Evolutionary conservation across 2,113 vertebrate species (phyloP).

Genomic region (Muntiacus muntjak): DNA sequence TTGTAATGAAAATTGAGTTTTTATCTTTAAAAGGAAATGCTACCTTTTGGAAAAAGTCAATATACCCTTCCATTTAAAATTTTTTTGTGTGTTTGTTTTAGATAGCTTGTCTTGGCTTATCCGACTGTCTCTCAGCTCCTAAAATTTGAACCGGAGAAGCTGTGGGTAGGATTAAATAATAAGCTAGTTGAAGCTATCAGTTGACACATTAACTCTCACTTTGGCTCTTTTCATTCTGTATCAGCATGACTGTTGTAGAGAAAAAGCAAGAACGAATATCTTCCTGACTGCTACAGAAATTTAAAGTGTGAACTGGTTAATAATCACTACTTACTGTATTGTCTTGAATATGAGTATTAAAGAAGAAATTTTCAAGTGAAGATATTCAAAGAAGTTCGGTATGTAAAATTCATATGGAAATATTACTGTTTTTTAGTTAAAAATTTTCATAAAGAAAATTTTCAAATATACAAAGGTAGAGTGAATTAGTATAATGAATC

Average conservation of each 20-base stretch:
- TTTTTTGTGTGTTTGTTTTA: neutral
- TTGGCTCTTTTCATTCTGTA: neutral
- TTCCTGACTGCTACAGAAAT: neutral
- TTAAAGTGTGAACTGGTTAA: neutral
- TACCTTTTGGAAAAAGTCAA: neutral
- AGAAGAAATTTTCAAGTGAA: neutral
- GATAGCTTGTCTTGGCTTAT: neutral
- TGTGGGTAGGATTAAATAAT: neutral
- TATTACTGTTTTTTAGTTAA: neutral
- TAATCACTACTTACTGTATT: neutral
- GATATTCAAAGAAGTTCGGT: neutral
- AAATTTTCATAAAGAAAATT: slow-evolving; percentile 10
- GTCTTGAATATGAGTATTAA: neutral
- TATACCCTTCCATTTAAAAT: neutral
- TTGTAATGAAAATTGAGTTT: neutral
- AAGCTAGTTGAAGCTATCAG: neutral
- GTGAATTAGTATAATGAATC: neutral
- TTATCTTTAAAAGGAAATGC: slow-evolving; percentile 13
- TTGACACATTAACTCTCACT: neutral
- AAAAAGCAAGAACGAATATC: neutral
- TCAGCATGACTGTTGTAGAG: neutral
- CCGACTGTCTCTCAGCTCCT: neutral
- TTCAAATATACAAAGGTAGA: neutral
- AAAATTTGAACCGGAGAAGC: neutral
- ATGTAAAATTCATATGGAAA: neutral